These are phyloP conservation scores for Autographa pulchrina DNA, from an alignment of 2,888 invertebrate species.

Conservation along the genomic window DNA sequence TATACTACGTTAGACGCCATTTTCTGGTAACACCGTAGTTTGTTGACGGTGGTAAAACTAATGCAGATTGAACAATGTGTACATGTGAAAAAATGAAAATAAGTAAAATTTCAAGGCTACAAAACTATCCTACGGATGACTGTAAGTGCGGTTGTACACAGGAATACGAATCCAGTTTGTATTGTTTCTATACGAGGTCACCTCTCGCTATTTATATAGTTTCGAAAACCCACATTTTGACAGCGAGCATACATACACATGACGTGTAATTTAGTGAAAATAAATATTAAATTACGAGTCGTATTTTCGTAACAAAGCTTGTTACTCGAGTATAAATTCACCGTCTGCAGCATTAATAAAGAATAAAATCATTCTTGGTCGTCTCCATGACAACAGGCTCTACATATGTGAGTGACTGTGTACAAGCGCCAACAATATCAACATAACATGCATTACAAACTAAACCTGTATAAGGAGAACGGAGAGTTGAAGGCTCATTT, in stretches of 20 bases:
- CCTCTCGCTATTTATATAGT: not conserved
- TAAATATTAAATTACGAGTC: slow-evolving; percentile 6
- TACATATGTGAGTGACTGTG: not conserved
- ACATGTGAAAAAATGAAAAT: slow-evolving; percentile 37
- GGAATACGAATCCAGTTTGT: slow-evolving; percentile 1
- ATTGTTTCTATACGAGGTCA: not conserved
- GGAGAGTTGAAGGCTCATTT: slow-evolving; percentile 69
- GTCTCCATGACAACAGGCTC: slow-evolving; percentile 4
- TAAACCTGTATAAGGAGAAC: slow-evolving; percentile 56
- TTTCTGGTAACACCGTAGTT: slow-evolving; percentile 31
- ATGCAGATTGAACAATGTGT: slow-evolving; percentile 33
- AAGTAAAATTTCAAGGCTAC: slow-evolving; percentile 43
- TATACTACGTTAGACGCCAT: not conserved
- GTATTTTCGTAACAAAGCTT: not conserved
- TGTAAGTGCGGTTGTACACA: slow-evolving; percentile 10
- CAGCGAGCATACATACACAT: not conserved
- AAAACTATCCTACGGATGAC: slow-evolving; percentile 40
- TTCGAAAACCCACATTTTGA: not conserved
- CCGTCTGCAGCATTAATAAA: not conserved
- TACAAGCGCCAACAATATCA: slow-evolving; percentile 36
- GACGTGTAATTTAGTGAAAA: slow-evolving; percentile 1
- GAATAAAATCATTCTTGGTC: slow-evolving; percentile 4
- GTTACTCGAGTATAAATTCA: slow-evolving; percentile 1
- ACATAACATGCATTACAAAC: slow-evolving; percentile 51
- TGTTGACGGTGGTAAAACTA: slow-evolving; percentile 51